phyloP scores from a whole-genome alignment of 2,888 invertebrate genomes.

The Sphaerophoria rueppellii region DNA sequence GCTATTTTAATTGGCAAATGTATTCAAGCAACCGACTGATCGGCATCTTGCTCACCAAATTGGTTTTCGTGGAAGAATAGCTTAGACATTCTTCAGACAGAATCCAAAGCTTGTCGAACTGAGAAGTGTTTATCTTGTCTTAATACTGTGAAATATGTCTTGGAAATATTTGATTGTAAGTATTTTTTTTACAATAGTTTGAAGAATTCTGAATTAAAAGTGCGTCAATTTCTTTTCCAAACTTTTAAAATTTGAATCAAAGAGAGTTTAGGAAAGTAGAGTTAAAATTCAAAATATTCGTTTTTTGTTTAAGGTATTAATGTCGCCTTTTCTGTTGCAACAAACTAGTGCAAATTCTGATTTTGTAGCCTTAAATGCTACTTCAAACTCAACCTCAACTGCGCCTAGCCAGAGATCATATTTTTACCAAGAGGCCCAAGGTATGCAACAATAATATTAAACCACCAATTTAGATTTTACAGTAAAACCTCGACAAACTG shows the following conservation, averaged over 20 bases:
- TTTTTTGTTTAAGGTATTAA: slow-evolving; percentile 4
- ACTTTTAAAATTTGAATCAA: too few relatives aligned
- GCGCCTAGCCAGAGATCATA: slow-evolving; percentile 75
- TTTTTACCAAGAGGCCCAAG: slow-evolving; percentile 78
- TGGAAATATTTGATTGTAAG: slow-evolving; percentile 50
- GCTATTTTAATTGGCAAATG: slow-evolving; percentile 40
- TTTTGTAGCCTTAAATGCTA: slow-evolving; percentile 1
- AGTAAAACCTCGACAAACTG: slow-evolving; percentile 26
- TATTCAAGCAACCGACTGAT: slow-evolving; percentile 1
- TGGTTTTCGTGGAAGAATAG: slow-evolving; percentile 1
- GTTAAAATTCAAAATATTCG: slow-evolving; percentile 1
- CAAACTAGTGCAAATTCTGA: slow-evolving; percentile 74
- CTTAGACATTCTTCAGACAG: slow-evolving; percentile 50
- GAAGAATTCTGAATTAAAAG: too few relatives aligned
- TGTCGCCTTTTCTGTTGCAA: slow-evolving; percentile 64
- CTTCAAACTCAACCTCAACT: slow-evolving; percentile 36
- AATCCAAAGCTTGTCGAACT: slow-evolving; percentile 33
- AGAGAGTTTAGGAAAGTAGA: too few relatives aligned
- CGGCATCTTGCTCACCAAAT: slow-evolving; percentile 12
- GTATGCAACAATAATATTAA: slow-evolving; percentile 74
- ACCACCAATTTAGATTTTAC: not conserved
- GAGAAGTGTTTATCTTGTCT: slow-evolving; percentile 39
- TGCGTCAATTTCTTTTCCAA: too few relatives aligned
- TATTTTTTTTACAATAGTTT: too few relatives aligned
- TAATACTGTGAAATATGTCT: slow-evolving; percentile 33